Conservation (phyloP, 2,888 invertebrate genomes). For the Drosophila subquinaria region DNA sequence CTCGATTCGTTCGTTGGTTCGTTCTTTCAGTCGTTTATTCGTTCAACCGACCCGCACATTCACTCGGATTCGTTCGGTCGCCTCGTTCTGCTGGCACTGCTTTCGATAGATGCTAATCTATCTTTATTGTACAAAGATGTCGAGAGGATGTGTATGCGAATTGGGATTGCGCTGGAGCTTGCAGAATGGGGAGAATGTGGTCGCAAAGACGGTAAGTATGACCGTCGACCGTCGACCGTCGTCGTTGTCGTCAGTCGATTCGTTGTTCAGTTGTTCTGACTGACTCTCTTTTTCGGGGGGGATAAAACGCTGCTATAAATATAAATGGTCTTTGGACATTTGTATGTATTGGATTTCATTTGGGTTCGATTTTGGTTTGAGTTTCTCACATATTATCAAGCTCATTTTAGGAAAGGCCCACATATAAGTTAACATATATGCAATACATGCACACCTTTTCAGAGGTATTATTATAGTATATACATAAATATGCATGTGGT, state of each 20-base stretch:
- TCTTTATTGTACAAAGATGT: conserved; percentile 78
- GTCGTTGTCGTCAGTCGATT: conserved; percentile 22
- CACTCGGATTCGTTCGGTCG: conserved; percentile 57
- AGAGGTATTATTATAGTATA: conserved; percentile 48
- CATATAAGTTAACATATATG: conserved; percentile 19
- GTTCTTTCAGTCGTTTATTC: conserved; percentile 1
- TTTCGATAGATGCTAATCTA: conserved; percentile 77
- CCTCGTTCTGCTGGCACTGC: conserved; percentile 61
- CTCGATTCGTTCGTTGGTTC: conserved; percentile 10
- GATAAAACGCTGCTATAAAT: conserved; percentile 58
- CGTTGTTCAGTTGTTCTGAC: conserved; percentile 39
- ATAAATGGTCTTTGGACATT: conserved; percentile 65
- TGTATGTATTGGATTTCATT: conserved; percentile 68
- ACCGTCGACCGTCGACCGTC: conserved; percentile 11
- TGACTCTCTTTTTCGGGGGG: conserved; percentile 44
- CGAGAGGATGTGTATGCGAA: conserved; percentile 72
- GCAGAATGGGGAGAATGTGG: conserved; percentile 32
- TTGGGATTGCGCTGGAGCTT: conserved; percentile 34
- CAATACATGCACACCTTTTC: conserved; percentile 9
- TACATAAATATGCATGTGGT: conserved; percentile 7
- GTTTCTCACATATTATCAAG: conserved; percentile 24
- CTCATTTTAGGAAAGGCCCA: conserved; percentile 45
- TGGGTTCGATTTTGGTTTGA: conserved; percentile 63
- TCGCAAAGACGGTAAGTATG: conserved; percentile 42
- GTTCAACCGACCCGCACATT: conserved; percentile 59